phyloP scores from a whole-genome alignment of 92 coral and sea anemone genomes.

The Metridium senile region DNA sequence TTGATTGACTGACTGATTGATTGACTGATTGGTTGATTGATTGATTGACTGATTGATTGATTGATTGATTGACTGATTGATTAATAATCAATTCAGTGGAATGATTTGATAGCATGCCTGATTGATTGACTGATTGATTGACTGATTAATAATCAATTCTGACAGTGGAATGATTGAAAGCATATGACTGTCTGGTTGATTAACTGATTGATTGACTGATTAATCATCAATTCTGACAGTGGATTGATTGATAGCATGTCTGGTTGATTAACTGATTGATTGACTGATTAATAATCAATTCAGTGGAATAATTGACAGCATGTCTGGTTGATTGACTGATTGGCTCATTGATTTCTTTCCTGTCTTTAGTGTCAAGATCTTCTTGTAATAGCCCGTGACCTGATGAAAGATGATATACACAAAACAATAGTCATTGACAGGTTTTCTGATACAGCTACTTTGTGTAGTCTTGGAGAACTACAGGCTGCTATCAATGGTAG shows the following conservation, averaged over 20 bases:
- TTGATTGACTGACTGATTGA: not conserved
- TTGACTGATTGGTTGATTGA: not conserved
- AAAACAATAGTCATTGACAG: slow-evolving; percentile 71
- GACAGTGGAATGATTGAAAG: too few species aligned
- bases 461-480: slow-evolving; percentile 59
- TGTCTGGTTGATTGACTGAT: not conserved
- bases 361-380: slow-evolving; percentile 86
- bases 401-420: slow-evolving; percentile 91
- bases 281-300: too few species aligned
- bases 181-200: too few species aligned
- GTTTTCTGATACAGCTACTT: slow-evolving; percentile 61
- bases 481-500: slow-evolving; percentile 54
- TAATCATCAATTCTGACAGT: too few species aligned
- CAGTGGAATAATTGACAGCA: too few species aligned
- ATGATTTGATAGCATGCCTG: too few species aligned
- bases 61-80: not conserved
- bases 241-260: too few species aligned
- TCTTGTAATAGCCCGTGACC: slow-evolving; percentile 88
- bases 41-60: not conserved
- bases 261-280: too few species aligned
- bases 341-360: not conserved
- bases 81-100: too few species aligned
- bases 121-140: not conserved
- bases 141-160: too few species aligned
- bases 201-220: too few species aligned